These are phyloP conservation scores for Euphydryas editha DNA, from an alignment of 2,888 invertebrate species.

Conservation along the genomic window DNA sequence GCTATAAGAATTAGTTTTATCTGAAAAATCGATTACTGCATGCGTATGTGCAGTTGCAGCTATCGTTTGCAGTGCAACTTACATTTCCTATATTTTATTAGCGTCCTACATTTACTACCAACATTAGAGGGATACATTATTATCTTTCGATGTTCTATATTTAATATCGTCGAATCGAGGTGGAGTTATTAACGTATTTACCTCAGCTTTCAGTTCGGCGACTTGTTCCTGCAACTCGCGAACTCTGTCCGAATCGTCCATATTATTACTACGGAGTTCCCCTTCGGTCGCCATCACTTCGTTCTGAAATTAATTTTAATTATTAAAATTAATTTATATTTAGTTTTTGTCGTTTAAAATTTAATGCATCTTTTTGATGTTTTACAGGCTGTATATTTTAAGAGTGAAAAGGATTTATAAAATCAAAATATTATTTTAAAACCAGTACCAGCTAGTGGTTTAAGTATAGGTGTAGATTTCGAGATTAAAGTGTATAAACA, in stretches of 20 bases:
- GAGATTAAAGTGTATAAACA: too few species aligned
- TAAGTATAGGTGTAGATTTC: too few species aligned
- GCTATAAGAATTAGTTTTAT: not conserved
- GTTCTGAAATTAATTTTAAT: conserved; percentile 84
- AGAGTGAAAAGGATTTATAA: too few species aligned
- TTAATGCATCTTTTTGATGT: too few species aligned
- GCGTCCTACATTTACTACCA: conserved; percentile 13
- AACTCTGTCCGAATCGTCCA: conserved; percentile 93
- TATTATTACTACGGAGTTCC: conserved; percentile 91
- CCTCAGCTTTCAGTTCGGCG: conserved; percentile 96
- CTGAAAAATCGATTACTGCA: not conserved
- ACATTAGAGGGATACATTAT: not conserved
- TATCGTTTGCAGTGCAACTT: not conserved
- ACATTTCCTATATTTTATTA: not conserved
- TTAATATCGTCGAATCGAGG: not conserved
- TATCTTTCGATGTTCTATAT: not conserved
- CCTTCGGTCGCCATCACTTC: conserved; percentile 97
- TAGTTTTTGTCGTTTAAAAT: too few species aligned
- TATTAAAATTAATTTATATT: too few species aligned
- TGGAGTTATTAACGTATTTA: conserved; percentile 56
- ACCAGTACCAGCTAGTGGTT: too few species aligned
- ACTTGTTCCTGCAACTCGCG: conserved; percentile 96
- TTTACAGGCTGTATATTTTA: too few species aligned
- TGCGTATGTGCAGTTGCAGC: not conserved
- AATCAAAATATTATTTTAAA: too few species aligned